These are phyloP conservation scores for Trachythela sp. DNA, from an alignment of 64 coral and sea anemone species.

Conservation along the genomic window DNA sequence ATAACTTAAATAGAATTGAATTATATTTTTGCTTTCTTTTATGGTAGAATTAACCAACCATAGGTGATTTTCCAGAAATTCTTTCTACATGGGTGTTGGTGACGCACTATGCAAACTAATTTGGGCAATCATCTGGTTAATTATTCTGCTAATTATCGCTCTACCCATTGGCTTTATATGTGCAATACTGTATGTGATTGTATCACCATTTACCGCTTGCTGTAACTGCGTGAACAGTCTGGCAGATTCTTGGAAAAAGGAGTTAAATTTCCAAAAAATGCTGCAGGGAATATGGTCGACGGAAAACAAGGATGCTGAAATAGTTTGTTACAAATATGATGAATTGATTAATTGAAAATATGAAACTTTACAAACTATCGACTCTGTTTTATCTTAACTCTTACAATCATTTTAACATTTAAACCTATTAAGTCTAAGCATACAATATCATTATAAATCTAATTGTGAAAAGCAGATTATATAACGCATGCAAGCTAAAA, in stretches of 20 bases:
- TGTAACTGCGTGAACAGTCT: conserved; percentile 68
- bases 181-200: conserved; percentile 56
- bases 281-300: conserved; percentile 61
- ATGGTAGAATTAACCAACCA: not conserved
- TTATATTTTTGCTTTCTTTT: too few species aligned
- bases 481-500: too few species aligned
- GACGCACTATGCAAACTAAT: conserved; percentile 79
- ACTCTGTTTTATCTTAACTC: too few species aligned
- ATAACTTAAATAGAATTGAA: too few species aligned
- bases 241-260: conserved; percentile 91
- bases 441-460: too few species aligned
- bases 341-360: too few species aligned
- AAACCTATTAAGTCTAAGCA: too few species aligned
- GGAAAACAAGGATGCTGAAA: conserved; percentile 81
- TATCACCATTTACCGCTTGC: conserved; percentile 85
- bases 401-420: too few species aligned
- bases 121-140: conserved; percentile 89
- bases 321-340: too few species aligned
- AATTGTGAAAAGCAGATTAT: too few species aligned
- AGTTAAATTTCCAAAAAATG: conserved; percentile 64
- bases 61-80: not conserved
- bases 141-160: conserved; percentile 67
- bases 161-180: conserved; percentile 69
- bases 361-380: too few species aligned
- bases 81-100: conserved; percentile 31